Evolutionary conservation across 2,888 invertebrate species (phyloP).

Genomic region (Lithophane socia): DNA sequence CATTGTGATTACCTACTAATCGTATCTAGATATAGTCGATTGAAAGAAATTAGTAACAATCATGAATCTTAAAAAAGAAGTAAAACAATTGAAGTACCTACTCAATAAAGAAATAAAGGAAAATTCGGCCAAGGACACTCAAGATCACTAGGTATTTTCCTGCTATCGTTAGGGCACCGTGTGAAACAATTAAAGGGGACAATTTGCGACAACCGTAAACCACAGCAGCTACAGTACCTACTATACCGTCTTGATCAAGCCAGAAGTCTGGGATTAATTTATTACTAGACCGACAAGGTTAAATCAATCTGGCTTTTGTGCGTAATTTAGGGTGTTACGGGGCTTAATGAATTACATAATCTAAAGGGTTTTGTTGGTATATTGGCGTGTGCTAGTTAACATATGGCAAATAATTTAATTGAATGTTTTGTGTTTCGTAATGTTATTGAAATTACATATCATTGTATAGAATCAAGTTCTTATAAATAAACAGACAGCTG

Average conservation of each 20-base stretch:
- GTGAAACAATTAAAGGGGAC: constrained; percentile 69
- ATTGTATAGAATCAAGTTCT: too few species aligned
- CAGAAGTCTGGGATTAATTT: constrained; percentile 54
- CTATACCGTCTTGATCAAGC: constrained; percentile 47
- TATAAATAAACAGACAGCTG: too few species aligned
- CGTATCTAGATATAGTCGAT: neutral
- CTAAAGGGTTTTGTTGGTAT: too few species aligned
- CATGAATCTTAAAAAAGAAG: neutral
- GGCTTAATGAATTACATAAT: neutral
- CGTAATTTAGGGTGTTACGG: neutral
- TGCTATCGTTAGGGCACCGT: constrained; percentile 51
- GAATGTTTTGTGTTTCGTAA: too few species aligned
- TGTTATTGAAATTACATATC: too few species aligned
- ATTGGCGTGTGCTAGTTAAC: too few species aligned
- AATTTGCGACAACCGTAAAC: constrained; percentile 67
- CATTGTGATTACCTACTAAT: neutral
- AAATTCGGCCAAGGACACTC: constrained; percentile 38
- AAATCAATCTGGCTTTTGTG: constrained; percentile 25
- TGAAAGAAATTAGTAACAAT: neutral
- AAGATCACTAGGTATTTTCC: constrained; percentile 64
- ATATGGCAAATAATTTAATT: too few species aligned
- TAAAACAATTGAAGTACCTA: neutral
- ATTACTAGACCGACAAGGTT: constrained; percentile 31
- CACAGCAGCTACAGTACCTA: constrained; percentile 48
- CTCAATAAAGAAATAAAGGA: constrained; percentile 17